phyloP scores from a whole-genome alignment of 2,113 vertebrate species.

The Cyprinodon variegatus region DNA sequence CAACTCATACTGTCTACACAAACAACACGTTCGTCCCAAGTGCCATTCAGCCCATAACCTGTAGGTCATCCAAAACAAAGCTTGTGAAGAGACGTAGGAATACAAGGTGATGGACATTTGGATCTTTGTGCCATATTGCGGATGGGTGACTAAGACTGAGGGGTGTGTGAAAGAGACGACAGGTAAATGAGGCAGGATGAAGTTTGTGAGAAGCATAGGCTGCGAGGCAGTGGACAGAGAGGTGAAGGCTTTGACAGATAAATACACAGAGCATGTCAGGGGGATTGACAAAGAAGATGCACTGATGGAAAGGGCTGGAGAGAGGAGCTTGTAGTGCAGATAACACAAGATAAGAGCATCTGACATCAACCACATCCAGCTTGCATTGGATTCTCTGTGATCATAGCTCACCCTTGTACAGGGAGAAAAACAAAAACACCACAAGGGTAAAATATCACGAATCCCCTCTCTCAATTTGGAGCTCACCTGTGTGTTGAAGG shows the following conservation, averaged over 20 bases:
- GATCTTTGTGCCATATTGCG: neutral
- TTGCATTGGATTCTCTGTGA: neutral
- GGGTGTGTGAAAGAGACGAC: slow-evolving; percentile 6
- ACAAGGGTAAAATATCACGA: slow-evolving; percentile 14
- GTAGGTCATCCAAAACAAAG: slow-evolving; percentile 36
- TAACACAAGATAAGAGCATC: neutral
- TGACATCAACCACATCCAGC: neutral
- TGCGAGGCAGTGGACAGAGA: slow-evolving; percentile 41
- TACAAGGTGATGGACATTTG: neutral
- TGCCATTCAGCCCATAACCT: slow-evolving; percentile 27
- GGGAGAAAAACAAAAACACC: neutral
- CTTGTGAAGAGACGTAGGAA: slow-evolving; percentile 12
- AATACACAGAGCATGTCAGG: slow-evolving; percentile 45
- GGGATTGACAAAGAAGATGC: slow-evolving; percentile 14
- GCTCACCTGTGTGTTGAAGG: slow-evolving; percentile 1
- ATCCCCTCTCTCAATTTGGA: slow-evolving; percentile 4
- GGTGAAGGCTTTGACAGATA: slow-evolving; percentile 41
- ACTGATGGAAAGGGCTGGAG: slow-evolving; percentile 20
- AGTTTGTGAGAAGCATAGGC: slow-evolving; percentile 17
- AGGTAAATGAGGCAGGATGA: slow-evolving; percentile 31
- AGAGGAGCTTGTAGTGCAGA: slow-evolving; percentile 11
- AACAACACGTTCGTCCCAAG: neutral
- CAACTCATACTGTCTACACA: neutral
- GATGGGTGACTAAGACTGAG: neutral
- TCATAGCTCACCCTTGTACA: neutral